A percentile compares a stretch with the other conserved stretches of the same genome.
These are phyloP conservation scores for Xestia ashworthii DNA, from an alignment of 2,888 invertebrate genomes.

Conservation along the genomic window DNA sequence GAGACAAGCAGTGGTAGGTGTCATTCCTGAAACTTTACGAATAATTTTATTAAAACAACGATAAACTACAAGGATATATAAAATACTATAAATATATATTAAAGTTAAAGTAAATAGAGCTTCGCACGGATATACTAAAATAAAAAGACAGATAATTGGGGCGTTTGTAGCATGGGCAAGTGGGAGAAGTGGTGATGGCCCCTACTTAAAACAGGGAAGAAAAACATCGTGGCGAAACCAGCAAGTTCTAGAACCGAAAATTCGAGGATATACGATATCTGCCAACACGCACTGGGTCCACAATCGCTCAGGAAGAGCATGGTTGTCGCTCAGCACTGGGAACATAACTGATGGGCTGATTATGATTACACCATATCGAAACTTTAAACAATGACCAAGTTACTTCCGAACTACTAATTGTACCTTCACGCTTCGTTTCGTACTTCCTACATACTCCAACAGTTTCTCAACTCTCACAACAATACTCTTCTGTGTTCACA, in stretches of 20 bases:
- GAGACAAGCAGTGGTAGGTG: too few relatives aligned
- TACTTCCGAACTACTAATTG: background rate
- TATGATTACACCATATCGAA: background rate
- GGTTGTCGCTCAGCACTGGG: background rate
- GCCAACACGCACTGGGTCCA: background rate
- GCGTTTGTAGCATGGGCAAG: background rate
- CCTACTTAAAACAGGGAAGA: background rate
- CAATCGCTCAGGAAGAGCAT: background rate
- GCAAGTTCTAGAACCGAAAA: background rate
- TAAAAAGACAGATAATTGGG: too few relatives aligned
- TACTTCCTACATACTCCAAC: background rate
- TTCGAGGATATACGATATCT: background rate
- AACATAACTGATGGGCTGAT: background rate
- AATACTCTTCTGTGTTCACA: slow-evolving; percentile 10
- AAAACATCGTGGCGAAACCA: background rate
- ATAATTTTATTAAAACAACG: too few relatives aligned
- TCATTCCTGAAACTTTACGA: too few relatives aligned
- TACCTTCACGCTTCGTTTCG: background rate
- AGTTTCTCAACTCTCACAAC: slow-evolving; percentile 4
- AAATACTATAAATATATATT: too few relatives aligned
- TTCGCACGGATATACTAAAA: too few relatives aligned
- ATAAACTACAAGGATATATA: too few relatives aligned
- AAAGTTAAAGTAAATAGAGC: too few relatives aligned
- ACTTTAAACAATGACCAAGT: slow-evolving; percentile 1
- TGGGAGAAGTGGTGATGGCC: background rate